Conservation (phyloP, 2,797 vertebrate species). For the Pangasius macronema region DNA sequence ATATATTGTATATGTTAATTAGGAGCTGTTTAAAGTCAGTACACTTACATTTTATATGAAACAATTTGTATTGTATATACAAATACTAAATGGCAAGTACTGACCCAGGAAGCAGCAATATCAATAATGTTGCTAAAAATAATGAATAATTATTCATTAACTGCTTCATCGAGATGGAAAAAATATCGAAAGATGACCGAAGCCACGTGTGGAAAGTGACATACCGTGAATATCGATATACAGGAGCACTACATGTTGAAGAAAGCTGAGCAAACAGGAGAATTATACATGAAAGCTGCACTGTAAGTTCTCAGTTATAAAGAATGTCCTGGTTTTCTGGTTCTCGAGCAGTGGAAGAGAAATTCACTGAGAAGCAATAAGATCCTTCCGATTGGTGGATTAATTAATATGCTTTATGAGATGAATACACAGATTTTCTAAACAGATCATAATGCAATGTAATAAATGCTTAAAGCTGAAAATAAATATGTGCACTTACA, state of each 20-base stretch:
- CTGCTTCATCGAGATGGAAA: background rate
- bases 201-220: background rate
- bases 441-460: background rate
- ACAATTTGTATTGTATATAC: background rate
- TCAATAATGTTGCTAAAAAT: background rate
- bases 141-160: background rate
- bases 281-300: background rate
- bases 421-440: background rate
- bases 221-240: background rate
- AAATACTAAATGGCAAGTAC: background rate
- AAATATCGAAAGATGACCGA: background rate
- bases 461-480: background rate
- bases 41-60: background rate
- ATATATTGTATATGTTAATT: background rate
- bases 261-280: background rate
- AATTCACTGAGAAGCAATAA: background rate
- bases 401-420: background rate
- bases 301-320: too few species aligned
- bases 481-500: conserved; percentile 8
- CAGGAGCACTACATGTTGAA: background rate
- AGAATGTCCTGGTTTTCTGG: background rate
- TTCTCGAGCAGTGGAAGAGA: background rate
- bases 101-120: background rate
- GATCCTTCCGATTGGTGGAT: background rate
- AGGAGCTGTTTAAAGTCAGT: background rate